Evolutionary conservation across 1,140 invertebrate species (phyloP), one percentile per base, ranked within the genome.

Genomic region (Armadillidium nasatum): DNA sequence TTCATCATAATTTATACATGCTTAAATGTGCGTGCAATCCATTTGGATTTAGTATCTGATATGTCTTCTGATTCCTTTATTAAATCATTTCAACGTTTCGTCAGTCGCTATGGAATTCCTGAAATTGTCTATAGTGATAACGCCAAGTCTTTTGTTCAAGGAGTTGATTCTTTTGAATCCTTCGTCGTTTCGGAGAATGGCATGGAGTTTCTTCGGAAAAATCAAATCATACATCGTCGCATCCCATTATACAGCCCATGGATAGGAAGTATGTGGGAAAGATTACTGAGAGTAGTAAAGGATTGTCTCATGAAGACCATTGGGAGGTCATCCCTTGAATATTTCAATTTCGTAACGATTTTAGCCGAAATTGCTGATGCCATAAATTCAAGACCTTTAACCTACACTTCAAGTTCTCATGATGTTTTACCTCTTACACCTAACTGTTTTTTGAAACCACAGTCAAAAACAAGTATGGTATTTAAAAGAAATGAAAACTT

Each of bases 1-100:
- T 74, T 45, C 11, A 72, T 74, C 10, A 11, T 74, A 3, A 74
- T 74, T 10, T 74, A 45, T 11, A 74, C 73, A 7, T 74, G 73
- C 33, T 22, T 74, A n/a, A 74, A 74, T 11, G 22, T 74, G 1
- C 45, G 73, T 19, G 45, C 10, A 2, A 68, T 74, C 9, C 44
- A 74, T 74, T 68, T 74, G 13, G 54, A 23, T 19, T 44, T 74
- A 22, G 4, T 74, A 19, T 46, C 73, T 1, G 10, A 10, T 43
- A 72, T 71, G 73, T 73, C 73, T 3, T 45, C 44, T 66, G 11
- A 11, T 9, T 33, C 7, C 43, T 74, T 74, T 11, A 7, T 74
- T 4, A 1, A 19, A 15, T 43, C 73, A 1, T 73, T 74, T 73
- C n/a, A 19, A 13, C 11, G n/a, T 13, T 74, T 74, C 71, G n/a